These are phyloP conservation scores for Pogona vitticeps DNA, from an alignment of 2,113 vertebrate species.

Conservation along the genomic window DNA sequence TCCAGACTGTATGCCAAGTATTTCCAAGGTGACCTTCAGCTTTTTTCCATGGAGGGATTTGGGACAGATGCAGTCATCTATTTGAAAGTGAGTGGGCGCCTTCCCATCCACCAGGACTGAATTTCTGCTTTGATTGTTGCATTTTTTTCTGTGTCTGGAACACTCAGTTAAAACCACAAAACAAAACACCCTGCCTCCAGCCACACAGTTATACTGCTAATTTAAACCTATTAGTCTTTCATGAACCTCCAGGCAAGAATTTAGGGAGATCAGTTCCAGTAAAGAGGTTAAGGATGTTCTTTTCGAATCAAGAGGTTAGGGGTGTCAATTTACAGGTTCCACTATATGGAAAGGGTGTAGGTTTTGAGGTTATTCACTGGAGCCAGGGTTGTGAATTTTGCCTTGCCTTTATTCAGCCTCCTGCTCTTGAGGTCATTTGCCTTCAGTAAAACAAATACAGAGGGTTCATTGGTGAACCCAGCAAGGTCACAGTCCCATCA, in stretches of 20 bases:
- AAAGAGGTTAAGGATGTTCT: no score
- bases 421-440: not conserved
- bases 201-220: not conserved
- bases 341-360: not conserved
- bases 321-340: not conserved
- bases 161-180: not conserved
- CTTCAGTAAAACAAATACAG: not conserved
- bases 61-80: conserved; percentile 94
- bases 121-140: not conserved
- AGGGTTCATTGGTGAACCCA: not conserved
- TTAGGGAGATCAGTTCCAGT: no score
- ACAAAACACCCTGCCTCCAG: not conserved
- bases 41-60: conserved; percentile 94
- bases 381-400: not conserved
- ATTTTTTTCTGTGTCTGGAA: not conserved
- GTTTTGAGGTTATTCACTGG: not conserved
- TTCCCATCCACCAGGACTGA: not conserved
- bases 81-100: conserved; percentile 80
- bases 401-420: not conserved
- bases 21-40: conserved; percentile 95
- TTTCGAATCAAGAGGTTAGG: no score
- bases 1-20: conserved; percentile 95
- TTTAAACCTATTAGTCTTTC: not conserved
- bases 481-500: not conserved
- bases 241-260: not conserved